Evolutionary conservation across 2,113 vertebrate genomes (phyloP).

Genomic region (Ctenodactylus gundi): DNA sequence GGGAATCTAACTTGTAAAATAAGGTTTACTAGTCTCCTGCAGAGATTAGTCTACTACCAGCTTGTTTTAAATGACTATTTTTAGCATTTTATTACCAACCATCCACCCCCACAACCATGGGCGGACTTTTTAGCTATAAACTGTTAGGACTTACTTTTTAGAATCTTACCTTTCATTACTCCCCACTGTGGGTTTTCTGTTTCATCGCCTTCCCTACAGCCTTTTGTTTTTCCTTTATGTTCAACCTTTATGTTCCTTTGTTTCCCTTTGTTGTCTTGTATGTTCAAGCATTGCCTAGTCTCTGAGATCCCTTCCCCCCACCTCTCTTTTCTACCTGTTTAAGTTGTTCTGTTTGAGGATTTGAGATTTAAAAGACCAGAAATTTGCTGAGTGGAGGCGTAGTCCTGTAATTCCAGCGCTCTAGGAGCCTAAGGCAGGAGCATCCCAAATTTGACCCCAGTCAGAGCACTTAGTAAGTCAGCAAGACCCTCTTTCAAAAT

Average conservation of each 20-base stretch:
- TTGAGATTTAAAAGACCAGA: background rate
- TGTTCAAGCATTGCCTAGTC: background rate
- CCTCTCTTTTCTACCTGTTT: background rate
- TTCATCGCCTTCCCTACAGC: background rate
- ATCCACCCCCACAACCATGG: background rate
- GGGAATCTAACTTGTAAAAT: background rate
- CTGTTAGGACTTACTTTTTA: background rate
- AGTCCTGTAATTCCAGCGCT: too few species aligned
- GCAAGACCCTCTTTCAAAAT: too few species aligned
- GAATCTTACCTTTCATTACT: slow-evolving; percentile 8
- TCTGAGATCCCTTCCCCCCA: background rate
- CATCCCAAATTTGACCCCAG: too few species aligned
- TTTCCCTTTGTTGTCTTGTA: background rate
- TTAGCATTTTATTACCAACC: background rate
- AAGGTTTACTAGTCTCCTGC: background rate
- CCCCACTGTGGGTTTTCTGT: background rate
- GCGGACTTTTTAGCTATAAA: background rate
- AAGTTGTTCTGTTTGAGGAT: background rate
- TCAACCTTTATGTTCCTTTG: background rate
- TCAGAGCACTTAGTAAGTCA: too few species aligned
- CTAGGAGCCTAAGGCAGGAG: too few species aligned
- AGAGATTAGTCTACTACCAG: background rate
- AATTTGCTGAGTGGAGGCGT: too few species aligned
- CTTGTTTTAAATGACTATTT: slow-evolving; percentile 12
- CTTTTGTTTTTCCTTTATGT: background rate